Evolutionary conservation across 1,140 invertebrate species (phyloP).

Genomic region (Drosophila subobscura): DNA sequence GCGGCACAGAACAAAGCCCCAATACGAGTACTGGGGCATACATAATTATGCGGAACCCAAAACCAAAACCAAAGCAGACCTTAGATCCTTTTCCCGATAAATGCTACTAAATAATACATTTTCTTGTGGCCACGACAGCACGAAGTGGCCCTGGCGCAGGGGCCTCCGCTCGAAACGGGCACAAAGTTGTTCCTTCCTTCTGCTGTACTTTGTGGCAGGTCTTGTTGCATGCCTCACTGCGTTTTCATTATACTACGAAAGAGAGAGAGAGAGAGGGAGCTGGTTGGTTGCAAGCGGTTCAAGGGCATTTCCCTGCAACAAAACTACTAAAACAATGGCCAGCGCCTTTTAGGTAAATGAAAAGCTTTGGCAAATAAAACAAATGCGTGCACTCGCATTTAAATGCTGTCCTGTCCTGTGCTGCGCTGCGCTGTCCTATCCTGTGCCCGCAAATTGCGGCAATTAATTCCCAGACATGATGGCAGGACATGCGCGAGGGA

Average conservation of each 20-base stretch:
- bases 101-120: slow-evolving; percentile 27
- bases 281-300: slow-evolving; percentile 69
- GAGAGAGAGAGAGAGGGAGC: slow-evolving; percentile 16
- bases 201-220: slow-evolving; percentile 22
- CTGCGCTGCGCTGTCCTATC: slow-evolving; percentile 13
- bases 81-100: slow-evolving; percentile 19
- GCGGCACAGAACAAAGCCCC: slow-evolving; percentile 42
- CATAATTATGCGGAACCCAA: slow-evolving; percentile 66
- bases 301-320: slow-evolving; percentile 58
- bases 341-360: slow-evolving; percentile 54
- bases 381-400: slow-evolving; percentile 54
- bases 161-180: slow-evolving; percentile 48
- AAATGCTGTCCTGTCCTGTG: too few species aligned
- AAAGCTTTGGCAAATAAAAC: slow-evolving; percentile 52
- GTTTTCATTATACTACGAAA: slow-evolving; percentile 64
- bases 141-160: slow-evolving; percentile 24
- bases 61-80: slow-evolving; percentile 2
- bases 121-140: slow-evolving; percentile 35
- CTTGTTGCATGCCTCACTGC: slow-evolving; percentile 67
- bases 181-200: slow-evolving; percentile 43
- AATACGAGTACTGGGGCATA: slow-evolving; percentile 19
- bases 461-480: slow-evolving; percentile 52
- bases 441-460: slow-evolving; percentile 49
- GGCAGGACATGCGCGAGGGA: slow-evolving; percentile 35
- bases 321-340: slow-evolving; percentile 50